These are phyloP conservation scores for Heliconius hewitsoni DNA, from an alignment of 1,140 invertebrate genomes.

Conservation along the genomic window DNA sequence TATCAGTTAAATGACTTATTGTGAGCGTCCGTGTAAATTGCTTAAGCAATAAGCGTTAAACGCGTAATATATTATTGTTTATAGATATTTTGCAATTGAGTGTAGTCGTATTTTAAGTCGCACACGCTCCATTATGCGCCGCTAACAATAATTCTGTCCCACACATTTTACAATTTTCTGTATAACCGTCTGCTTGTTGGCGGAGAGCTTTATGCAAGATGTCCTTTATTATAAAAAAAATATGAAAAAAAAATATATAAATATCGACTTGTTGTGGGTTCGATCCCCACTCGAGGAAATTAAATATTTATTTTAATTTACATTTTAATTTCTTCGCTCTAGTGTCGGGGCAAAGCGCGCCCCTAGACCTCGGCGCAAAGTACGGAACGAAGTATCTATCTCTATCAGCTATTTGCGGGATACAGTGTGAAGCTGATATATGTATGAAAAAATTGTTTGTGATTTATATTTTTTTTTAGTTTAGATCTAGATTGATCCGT, in stretches of 20 bases:
- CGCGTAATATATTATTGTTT: slow-evolving; percentile 35
- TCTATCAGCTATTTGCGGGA: too few species aligned
- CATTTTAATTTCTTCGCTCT: too few species aligned
- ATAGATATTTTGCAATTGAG: slow-evolving; percentile 40
- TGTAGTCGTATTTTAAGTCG: slow-evolving; percentile 40
- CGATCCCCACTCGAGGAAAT: too few species aligned
- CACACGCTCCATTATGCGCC: slow-evolving; percentile 41
- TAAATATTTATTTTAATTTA: too few species aligned
- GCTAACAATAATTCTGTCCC: slow-evolving; percentile 49
- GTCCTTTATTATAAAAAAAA: not conserved
- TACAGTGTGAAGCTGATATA: too few species aligned
- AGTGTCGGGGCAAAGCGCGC: too few species aligned
- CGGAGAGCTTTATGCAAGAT: slow-evolving; percentile 42
- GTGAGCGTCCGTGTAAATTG: slow-evolving; percentile 16
- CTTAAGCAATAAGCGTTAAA: slow-evolving; percentile 35
- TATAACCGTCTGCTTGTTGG: slow-evolving; percentile 43
- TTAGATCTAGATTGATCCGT: too few species aligned
- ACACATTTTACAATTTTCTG: slow-evolving; percentile 45
- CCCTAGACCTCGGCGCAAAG: too few species aligned
- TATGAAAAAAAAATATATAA: too few species aligned
- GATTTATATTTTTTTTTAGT: too few species aligned
- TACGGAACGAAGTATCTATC: too few species aligned
- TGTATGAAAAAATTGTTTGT: not conserved
- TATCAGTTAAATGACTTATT: slow-evolving; percentile 17
- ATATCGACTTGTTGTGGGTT: too few species aligned